Evolutionary conservation across 2,113 vertebrate genomes (phyloP), one percentile per base, ranked within the genome.

Genomic region (Coptodon bakossiorum): DNA sequence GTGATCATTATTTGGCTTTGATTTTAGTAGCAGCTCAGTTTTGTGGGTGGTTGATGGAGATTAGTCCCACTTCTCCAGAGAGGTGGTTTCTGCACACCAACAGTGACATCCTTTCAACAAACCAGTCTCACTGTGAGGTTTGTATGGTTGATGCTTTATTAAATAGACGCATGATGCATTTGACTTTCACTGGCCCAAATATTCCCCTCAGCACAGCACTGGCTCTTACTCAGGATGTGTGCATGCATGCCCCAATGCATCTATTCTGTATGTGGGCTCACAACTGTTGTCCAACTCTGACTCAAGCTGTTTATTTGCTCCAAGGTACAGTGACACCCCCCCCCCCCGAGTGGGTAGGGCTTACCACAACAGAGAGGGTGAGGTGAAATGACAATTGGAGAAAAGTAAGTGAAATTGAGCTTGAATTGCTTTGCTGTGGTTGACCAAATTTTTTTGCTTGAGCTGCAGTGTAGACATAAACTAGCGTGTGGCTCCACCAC

Each of bases 121-220:
- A 48, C 5, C 5, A 48, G 68, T 76, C 40, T 76, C 43, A 73
- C 8, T 10, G 24, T 48, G 84, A 93, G 90, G 83, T 93, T 92
- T 90, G 88, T 90, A 85, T 84, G 89, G 85, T 73, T 6, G 24
- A 88, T 12, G 50, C 80, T 43, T 13, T 92, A 88, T 93, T 94
- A 86, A 93, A 76, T 82, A 40, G 87, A 76, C 16, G 6, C 83
- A 48, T n/a, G 76, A 63, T 76, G 84, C 78, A 63, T 45, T 84
- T 80, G 56, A 54, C 81, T 92, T 87, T 91, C 81, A 92, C 16
- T 31, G 80, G 56, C 27, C 11, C 14, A 63, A 31, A 63, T 22
- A 9, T 76, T 17, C 9, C 68, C 40, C 40, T 27, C 68, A 45
- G 7, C 68, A 45, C 40, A 73, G 29, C 22, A 27, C 40, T 13